phyloP scores from a whole-genome alignment of 2,113 vertebrate species.

The Crotalus helleri region DNA sequence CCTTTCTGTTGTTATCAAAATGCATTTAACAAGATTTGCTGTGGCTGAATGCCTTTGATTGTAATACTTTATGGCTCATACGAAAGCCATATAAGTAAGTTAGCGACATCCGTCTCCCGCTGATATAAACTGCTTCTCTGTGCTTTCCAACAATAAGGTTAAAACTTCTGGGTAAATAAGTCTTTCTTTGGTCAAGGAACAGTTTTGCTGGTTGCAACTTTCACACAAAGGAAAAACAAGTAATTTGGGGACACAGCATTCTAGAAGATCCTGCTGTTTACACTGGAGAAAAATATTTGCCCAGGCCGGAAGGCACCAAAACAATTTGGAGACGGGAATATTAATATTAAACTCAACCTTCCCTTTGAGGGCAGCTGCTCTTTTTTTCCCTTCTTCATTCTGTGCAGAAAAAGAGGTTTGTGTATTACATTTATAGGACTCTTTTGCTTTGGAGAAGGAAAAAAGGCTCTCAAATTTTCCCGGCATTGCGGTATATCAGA shows the following conservation, averaged over 20 bases:
- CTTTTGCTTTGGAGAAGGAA: not conserved
- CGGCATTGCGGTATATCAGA: not conserved
- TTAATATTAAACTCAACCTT: accelerated
- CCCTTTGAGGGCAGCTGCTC: accelerated
- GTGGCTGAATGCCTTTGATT: constrained; percentile 62
- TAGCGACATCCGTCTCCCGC: constrained; percentile 52
- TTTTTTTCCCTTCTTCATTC: not conserved
- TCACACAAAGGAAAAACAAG: not conserved
- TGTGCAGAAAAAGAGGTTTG: not conserved
- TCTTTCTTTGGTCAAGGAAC: constrained; percentile 42
- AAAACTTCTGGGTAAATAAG: constrained; percentile 53
- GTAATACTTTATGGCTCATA: constrained; percentile 53
- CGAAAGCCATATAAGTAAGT: constrained; percentile 45
- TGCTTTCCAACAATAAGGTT: constrained; percentile 36
- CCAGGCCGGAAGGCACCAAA: accelerated
- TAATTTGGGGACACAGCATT: not conserved
- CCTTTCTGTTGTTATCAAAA: constrained; percentile 57
- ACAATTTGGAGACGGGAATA: not conserved
- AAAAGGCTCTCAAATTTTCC: not conserved
- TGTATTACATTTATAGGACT: not conserved
- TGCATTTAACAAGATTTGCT: constrained; percentile 55
- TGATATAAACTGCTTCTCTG: constrained; percentile 37
- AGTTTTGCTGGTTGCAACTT: constrained; percentile 21
- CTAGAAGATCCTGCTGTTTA: not conserved
- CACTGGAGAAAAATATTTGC: accelerated